Percentiles rank a stretch among this genome's conserved stretches.
These are phyloP conservation scores for Scatophagus argus DNA, from an alignment of 2,113 vertebrate genomes.

Conservation along the genomic window DNA sequence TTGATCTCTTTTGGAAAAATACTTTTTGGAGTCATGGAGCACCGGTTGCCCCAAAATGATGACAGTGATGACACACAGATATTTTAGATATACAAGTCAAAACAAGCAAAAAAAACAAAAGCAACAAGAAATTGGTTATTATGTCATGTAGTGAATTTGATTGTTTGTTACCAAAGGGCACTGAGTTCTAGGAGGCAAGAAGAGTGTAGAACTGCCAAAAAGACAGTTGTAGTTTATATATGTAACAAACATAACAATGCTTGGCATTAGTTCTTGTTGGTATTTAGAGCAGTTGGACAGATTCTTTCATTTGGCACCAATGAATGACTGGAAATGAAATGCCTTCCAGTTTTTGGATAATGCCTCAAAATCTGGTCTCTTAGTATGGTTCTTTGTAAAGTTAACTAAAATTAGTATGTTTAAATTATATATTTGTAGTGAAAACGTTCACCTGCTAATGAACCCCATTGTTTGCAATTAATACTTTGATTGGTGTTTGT, in stretches of 20 bases:
- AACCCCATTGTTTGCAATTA: too few relatives aligned
- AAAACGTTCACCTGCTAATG: too few relatives aligned
- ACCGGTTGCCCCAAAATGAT: constrained; percentile 49
- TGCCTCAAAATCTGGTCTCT: not conserved
- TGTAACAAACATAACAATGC: too few relatives aligned
- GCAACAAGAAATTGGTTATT: not conserved
- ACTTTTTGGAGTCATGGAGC: constrained; percentile 13
- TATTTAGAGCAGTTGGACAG: not conserved
- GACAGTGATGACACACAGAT: constrained; percentile 8
- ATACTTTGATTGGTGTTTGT: too few relatives aligned
- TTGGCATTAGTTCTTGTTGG: not conserved
- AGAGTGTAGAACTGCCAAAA: constrained; percentile 7
- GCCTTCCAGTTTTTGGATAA: not conserved
- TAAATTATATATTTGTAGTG: too few relatives aligned
- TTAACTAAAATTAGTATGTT: not conserved
- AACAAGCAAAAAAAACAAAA: constrained; percentile 27
- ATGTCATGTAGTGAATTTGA: not conserved
- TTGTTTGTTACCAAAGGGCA: constrained; percentile 8
- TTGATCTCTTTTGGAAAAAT: constrained; percentile 9
- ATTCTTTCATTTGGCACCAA: not conserved
- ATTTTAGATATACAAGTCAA: constrained; percentile 17
- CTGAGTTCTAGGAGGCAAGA: not conserved
- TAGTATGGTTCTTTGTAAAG: too few relatives aligned
- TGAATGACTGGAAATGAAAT: not conserved
- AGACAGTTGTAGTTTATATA: too few relatives aligned